phyloP scores from a whole-genome alignment of 1,140 invertebrate genomes.

The Drosophila suzukii region DNA sequence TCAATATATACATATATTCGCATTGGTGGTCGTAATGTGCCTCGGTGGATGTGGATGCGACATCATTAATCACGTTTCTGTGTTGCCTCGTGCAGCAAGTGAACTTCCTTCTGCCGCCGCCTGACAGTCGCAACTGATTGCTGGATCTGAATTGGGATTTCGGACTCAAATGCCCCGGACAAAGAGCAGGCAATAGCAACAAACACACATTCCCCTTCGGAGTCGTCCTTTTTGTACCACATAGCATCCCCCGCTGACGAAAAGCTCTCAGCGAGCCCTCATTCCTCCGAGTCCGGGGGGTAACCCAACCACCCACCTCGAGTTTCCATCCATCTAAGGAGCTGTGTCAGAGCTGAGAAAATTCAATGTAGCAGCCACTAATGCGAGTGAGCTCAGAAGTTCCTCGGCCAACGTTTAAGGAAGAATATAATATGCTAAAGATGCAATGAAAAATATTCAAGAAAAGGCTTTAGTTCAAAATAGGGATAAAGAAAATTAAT shows the following conservation, averaged over 20 bases:
- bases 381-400: slow-evolving; percentile 36
- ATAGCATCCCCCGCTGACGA: slow-evolving; percentile 26
- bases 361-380: slow-evolving; percentile 60
- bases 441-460: not conserved
- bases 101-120: slow-evolving; percentile 82
- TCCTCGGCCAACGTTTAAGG: not conserved
- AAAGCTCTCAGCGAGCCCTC: slow-evolving; percentile 52
- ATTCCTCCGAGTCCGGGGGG: slow-evolving; percentile 2
- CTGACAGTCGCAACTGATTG: slow-evolving; percentile 84
- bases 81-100: slow-evolving; percentile 79
- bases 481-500: too few species aligned
- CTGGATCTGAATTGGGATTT: slow-evolving; percentile 81
- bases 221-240: slow-evolving; percentile 17
- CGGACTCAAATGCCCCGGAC: slow-evolving; percentile 72
- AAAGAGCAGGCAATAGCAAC: slow-evolving; percentile 36
- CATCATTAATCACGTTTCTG: slow-evolving; percentile 82
- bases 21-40: slow-evolving; percentile 74
- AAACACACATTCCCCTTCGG: slow-evolving; percentile 8
- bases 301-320: not conserved
- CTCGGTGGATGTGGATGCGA: slow-evolving; percentile 45
- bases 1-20: slow-evolving; percentile 25
- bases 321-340: slow-evolving; percentile 20
- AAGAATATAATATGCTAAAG: slow-evolving; percentile 4
- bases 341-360: slow-evolving; percentile 36
- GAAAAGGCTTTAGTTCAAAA: not conserved